These are phyloP conservation scores for Sesia apiformis DNA, from an alignment of 2,888 invertebrate species.

Conservation along the genomic window DNA sequence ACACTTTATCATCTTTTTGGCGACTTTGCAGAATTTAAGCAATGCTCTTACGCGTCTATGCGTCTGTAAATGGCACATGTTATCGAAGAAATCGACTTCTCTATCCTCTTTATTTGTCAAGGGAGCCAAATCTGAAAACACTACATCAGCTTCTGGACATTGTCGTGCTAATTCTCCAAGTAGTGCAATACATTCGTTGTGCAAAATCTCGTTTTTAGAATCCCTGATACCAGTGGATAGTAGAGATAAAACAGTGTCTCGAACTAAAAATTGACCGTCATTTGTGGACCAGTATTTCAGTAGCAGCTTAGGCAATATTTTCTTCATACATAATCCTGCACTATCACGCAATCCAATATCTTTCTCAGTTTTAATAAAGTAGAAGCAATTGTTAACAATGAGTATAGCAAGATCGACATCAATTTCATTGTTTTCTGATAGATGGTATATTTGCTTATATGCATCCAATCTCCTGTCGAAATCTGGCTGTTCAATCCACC, in stretches of 20 bases:
- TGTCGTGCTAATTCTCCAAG: conserved; percentile 85
- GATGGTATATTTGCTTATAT: conserved; percentile 78
- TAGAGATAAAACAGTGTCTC: conserved; percentile 81
- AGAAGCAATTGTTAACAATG: conserved; percentile 88
- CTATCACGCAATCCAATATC: conserved; percentile 89
- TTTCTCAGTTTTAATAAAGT: conserved; percentile 83
- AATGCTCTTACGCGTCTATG: conserved; percentile 91
- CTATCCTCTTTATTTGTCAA: conserved; percentile 81
- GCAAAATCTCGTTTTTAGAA: conserved; percentile 79
- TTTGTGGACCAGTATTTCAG: conserved; percentile 65
- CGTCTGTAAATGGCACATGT: conserved; percentile 89
- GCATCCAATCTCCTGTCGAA: conserved; percentile 87
- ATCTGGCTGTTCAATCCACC: conserved; percentile 96
- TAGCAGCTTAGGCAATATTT: conserved; percentile 78
- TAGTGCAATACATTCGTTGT: conserved; percentile 86
- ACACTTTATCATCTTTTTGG: conserved; percentile 74
- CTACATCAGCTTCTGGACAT: conserved; percentile 80
- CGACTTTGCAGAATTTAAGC: conserved; percentile 80
- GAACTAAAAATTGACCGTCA: conserved; percentile 80
- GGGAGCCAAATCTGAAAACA: conserved; percentile 80
- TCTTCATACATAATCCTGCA: conserved; percentile 82
- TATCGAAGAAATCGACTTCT: conserved; percentile 96
- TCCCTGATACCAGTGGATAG: conserved; percentile 83
- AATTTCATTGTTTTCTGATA: conserved; percentile 64
- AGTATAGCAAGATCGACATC: conserved; percentile 80